Evolutionary conservation across 2,113 vertebrate species (phyloP).

Genomic region (Engystomops pustulosus): DNA sequence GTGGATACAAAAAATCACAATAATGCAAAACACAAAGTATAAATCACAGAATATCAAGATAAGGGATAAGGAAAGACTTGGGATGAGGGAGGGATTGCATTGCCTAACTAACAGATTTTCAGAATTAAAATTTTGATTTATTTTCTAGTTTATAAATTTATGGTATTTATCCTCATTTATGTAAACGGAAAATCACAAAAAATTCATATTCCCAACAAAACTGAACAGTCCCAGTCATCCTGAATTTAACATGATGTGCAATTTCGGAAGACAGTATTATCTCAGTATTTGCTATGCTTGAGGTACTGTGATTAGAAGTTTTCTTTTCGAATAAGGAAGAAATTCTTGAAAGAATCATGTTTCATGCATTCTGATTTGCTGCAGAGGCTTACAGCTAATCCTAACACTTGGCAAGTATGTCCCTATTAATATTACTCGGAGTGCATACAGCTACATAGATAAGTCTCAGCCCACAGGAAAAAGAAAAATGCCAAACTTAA

Average conservation of each 20-base stretch:
- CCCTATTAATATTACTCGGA: slow-evolving; percentile 24
- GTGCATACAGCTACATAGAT: slow-evolving; percentile 26
- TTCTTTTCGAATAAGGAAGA: slow-evolving; percentile 7
- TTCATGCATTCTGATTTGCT: slow-evolving; percentile 34
- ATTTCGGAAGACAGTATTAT: neutral
- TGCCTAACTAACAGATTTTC: no score
- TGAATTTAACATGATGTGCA: neutral
- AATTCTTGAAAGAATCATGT: slow-evolving; percentile 7
- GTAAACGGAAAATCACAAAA: no score
- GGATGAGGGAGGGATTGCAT: no score
- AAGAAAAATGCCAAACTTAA: slow-evolving; percentile 13
- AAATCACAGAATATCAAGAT: no score
- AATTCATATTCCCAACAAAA: neutral
- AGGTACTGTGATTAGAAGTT: neutral
- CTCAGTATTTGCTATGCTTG: neutral
- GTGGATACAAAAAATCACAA: no score
- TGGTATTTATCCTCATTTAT: no score
- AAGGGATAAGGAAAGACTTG: no score
- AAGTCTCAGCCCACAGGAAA: slow-evolving; percentile 2
- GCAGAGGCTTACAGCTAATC: slow-evolving; percentile 41
- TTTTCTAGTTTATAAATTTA: no score
- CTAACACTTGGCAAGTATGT: slow-evolving; percentile 8
- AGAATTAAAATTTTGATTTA: no score
- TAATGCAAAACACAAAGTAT: no score
- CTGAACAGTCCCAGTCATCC: neutral